A percentile compares a stretch with the other conserved stretches of the same genome.
These are phyloP conservation scores for Taxidea taxus DNA, from an alignment of 2,113 vertebrate genomes.

Conservation along the genomic window DNA sequence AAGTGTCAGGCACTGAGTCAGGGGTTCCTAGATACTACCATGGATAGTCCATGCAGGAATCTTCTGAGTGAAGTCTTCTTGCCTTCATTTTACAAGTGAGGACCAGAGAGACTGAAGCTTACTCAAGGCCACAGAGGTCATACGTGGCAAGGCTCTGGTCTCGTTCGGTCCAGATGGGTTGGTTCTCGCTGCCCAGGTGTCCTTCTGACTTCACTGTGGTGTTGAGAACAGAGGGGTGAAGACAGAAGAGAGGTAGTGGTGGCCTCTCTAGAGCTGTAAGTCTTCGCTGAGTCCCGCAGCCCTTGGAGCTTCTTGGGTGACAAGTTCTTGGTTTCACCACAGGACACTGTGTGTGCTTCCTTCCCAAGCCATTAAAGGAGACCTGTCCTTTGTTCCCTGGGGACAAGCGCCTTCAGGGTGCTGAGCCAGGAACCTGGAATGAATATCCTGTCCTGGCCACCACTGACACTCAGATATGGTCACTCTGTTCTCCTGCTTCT, in stretches of 20 bases:
- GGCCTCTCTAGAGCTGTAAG: neutral
- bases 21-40: neutral
- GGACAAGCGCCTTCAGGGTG: neutral
- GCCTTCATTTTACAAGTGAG: neutral
- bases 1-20: neutral
- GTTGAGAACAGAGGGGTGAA: neutral
- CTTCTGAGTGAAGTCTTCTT: neutral
- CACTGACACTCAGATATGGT: too few relatives aligned
- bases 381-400: neutral
- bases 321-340: neutral
- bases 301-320: too few relatives aligned
- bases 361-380: neutral
- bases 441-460: neutral
- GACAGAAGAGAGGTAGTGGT: neutral
- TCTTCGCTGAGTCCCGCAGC: fast-evolving
- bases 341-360: neutral
- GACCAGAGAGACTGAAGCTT: neutral
- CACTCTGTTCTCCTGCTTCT: neutral
- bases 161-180: neutral
- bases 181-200: neutral
- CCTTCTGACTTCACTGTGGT: neutral
- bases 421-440: neutral
- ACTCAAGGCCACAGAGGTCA: neutral
- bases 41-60: neutral
- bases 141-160: neutral